Evolutionary conservation across 2,888 invertebrate genomes (phyloP), one percentile per base, ranked within the genome.

Genomic region (Pammene fasciana): DNA sequence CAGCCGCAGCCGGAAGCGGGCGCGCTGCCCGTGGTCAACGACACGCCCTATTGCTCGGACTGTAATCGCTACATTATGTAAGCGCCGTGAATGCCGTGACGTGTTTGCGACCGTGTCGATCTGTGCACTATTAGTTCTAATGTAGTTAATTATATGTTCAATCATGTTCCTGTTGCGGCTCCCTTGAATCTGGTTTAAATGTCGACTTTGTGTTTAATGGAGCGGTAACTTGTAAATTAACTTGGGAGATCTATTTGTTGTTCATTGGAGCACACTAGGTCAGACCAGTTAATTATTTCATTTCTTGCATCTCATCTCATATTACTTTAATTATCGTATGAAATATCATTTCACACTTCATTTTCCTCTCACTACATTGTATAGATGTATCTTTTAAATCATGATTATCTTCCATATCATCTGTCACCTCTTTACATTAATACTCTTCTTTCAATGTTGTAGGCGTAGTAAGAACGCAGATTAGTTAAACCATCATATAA

Each of bases 41-140:
- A 94, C 83, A 92, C 94, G 77, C 94, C 95, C 71, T 92, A 94
- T 88, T 98, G 98, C 94, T 95, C 95, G 84, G 96, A 96, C 84
- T 98, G 98, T 94, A 96, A 96, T 92, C 94, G 96, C 89, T 94
- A 96, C 85, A 97, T 97, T 89, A 96, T 96, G 97, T 97, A 95
- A 96, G 96, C 89, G 85, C 79, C 83, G 80, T 80, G 86, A 85
- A 87, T 91, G 91, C 86, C 88, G 86, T 87, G 86, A 86, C 88
- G 88, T 89, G 88, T 90, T 90, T 92, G 92, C 92, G 87, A 89
- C 91, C 92, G 92, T 92, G 92, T 90, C 92, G 90, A 88, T 86
- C 86, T 91, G 86, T 90, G 90, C 86, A 82, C 80, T 88, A 65
- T 68, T 68, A 86, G 84, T 80, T 82, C 76, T 86, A 82, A 83